Evolutionary conservation across 2,888 invertebrate genomes (phyloP).

Genomic region (Protodeltote pygarga): DNA sequence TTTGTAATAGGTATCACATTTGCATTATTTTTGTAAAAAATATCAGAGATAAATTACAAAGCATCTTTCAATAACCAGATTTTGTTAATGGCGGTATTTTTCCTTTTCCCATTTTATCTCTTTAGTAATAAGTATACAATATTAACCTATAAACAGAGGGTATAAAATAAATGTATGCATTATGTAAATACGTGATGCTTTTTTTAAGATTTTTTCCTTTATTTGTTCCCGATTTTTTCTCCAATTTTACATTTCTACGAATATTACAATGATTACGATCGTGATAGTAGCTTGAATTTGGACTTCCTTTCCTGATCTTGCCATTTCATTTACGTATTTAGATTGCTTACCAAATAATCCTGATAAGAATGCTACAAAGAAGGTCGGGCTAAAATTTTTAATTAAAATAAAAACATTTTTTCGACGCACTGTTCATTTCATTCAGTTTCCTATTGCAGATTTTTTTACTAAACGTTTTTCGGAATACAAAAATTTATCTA

Average conservation of each 20-base stretch:
- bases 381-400: background rate
- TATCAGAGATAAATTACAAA: too few species aligned
- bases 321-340: conserved; percentile 25
- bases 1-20: too few species aligned
- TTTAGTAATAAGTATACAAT: too few species aligned
- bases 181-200: conserved; percentile 16
- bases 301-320: conserved; percentile 10
- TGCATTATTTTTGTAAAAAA: too few species aligned
- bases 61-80: too few species aligned
- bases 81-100: too few species aligned
- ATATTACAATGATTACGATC: conserved; percentile 15
- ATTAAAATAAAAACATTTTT: background rate
- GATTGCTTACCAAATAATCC: conserved; percentile 11
- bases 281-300: conserved; percentile 1
- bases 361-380: conserved; percentile 1
- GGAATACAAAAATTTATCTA: background rate
- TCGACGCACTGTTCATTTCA: too few species aligned
- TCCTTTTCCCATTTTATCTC: too few species aligned
- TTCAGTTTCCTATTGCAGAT: background rate
- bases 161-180: conserved; percentile 12
- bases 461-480: conserved; percentile 5
- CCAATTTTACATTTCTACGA: conserved; percentile 20
- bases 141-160: background rate
- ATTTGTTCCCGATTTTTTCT: conserved; percentile 24
- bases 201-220: conserved; percentile 19